phyloP scores from a whole-genome alignment of 2,888 invertebrate genomes.

The Ametastegia equiseti region DNA sequence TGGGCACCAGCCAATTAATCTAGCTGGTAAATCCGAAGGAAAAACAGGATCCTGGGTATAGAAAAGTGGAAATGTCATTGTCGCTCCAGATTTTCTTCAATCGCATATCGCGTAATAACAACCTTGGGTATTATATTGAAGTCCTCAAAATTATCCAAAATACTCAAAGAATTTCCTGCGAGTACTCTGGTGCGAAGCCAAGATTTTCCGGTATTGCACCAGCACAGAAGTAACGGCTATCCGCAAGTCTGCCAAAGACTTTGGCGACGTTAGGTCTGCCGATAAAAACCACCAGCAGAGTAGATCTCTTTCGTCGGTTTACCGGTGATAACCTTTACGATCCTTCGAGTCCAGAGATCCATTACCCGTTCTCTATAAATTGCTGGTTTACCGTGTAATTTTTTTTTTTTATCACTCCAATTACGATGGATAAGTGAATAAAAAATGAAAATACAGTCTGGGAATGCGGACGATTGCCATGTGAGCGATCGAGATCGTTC shows the following conservation, averaged over 20 bases:
- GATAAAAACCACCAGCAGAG: constrained; percentile 59
- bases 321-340: constrained; percentile 68
- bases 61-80: background rate
- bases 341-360: constrained; percentile 52
- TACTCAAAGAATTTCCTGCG: background rate
- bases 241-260: constrained; percentile 40
- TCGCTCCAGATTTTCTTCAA: background rate
- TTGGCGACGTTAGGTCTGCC: constrained; percentile 60
- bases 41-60: background rate
- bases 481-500: background rate
- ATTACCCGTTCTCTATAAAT: constrained; percentile 52
- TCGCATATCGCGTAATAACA: background rate
- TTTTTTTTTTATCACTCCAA: background rate
- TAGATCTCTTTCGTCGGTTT: constrained; percentile 56
- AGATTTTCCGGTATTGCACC: constrained; percentile 1
- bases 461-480: background rate
- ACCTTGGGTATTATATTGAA: background rate
- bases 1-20: background rate
- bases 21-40: background rate
- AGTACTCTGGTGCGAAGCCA: background rate
- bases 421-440: background rate
- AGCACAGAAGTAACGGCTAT: constrained; percentile 28
- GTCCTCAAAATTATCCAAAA: background rate
- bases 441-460: too few relatives aligned
- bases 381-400: constrained; percentile 7